phyloP scores from a whole-genome alignment of 1,140 invertebrate genomes.

The Drosophila gunungcola region DNA sequence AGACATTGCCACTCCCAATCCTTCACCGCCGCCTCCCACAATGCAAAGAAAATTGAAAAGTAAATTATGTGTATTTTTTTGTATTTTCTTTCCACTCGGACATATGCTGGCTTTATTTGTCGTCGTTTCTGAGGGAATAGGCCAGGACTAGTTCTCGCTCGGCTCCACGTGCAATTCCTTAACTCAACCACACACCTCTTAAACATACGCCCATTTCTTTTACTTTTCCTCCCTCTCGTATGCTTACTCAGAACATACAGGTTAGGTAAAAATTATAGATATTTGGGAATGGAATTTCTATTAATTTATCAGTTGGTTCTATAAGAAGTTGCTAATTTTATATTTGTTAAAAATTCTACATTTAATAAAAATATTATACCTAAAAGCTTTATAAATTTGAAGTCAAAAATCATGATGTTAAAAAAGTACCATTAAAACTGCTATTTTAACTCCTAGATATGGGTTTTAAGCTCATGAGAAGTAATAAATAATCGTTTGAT shows the following conservation, averaged over 20 bases:
- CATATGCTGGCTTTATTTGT: conserved; percentile 11
- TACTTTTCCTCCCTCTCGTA: conserved; percentile 11
- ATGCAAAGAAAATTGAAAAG: conserved; percentile 53
- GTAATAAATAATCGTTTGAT: too few species aligned
- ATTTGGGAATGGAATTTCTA: too few species aligned
- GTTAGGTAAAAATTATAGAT: background rate
- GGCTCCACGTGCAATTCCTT: conserved; percentile 41
- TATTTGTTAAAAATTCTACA: too few species aligned
- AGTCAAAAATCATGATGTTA: too few species aligned
- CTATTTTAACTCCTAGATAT: too few species aligned
- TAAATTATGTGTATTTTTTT: conserved; percentile 45
- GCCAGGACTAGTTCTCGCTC: conserved; percentile 24
- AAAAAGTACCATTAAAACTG: too few species aligned
- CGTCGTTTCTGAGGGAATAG: conserved; percentile 4
- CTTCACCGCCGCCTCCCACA: conserved; percentile 11
- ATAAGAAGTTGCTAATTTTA: too few species aligned
- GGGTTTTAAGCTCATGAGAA: background rate
- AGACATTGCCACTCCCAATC: conserved; percentile 3
- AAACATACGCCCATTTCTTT: conserved; percentile 20
- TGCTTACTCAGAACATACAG: conserved; percentile 5
- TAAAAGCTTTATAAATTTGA: too few species aligned
- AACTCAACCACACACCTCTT: conserved; percentile 16
- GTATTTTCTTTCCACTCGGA: conserved; percentile 12
- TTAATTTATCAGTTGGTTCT: too few species aligned
- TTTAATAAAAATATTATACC: too few species aligned